Conservation (phyloP, 2,797 vertebrate genomes). For the Neomorphus geoffroyi region DNA sequence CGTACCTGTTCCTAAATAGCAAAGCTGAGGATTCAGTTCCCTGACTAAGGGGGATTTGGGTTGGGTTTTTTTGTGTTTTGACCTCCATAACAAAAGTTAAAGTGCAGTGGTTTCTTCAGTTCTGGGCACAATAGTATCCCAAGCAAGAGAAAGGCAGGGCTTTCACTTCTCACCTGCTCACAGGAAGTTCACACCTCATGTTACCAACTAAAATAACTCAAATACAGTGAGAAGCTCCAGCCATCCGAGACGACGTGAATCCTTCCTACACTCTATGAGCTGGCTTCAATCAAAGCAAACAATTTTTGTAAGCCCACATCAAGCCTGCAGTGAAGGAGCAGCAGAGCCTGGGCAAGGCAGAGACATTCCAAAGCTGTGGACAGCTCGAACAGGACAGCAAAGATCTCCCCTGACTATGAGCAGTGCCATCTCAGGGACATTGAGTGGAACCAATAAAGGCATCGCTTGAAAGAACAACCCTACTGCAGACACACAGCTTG, state of each 20-base stretch:
- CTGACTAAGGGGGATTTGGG: neutral
- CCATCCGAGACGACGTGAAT: neutral
- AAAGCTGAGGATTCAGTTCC: neutral
- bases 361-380: neutral
- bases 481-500: neutral
- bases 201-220: neutral
- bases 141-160: neutral
- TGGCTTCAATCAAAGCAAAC: neutral
- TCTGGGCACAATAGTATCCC: neutral
- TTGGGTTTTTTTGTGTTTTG: neutral
- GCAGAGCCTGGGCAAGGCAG: neutral
- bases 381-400: neutral
- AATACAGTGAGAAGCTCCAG: neutral
- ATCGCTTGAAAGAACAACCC: neutral
- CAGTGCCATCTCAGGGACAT: neutral
- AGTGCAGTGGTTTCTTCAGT: neutral
- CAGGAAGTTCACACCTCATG: neutral
- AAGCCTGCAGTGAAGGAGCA: neutral
- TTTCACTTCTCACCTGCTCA: slow-evolving; percentile 47
- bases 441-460: neutral
- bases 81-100: neutral
- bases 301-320: neutral
- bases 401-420: fast-evolving
- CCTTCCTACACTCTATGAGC: neutral
- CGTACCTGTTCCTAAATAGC: neutral